Conservation (phyloP, 2,888 invertebrate species). For the Macaria notata region DNA sequence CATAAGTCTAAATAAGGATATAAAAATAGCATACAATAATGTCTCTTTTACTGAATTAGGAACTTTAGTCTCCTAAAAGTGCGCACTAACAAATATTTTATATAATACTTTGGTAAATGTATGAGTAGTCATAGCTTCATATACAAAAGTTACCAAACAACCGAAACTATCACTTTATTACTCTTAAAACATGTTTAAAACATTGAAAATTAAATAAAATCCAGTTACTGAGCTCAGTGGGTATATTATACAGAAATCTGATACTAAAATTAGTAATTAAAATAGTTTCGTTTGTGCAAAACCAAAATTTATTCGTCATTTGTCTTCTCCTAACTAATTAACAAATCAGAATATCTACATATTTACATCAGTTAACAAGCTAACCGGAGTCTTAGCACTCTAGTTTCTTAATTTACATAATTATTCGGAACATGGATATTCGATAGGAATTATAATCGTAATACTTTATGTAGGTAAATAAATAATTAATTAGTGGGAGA, state of each 20-base stretch:
- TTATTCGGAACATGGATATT: slow-evolving; percentile 64
- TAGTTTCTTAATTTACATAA: slow-evolving; percentile 64
- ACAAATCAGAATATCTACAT: slow-evolving; percentile 63
- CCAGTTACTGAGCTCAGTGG: no score
- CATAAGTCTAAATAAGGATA: neutral
- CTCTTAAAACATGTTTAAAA: no score
- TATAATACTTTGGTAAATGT: slow-evolving; percentile 61
- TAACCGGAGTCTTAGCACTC: slow-evolving; percentile 64
- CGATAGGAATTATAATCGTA: slow-evolving; percentile 60
- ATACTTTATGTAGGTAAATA: slow-evolving; percentile 59
- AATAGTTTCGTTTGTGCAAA: slow-evolving; percentile 57
- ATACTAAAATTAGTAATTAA: slow-evolving; percentile 8
- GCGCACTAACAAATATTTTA: slow-evolving; percentile 40
- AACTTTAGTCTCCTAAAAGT: slow-evolving; percentile 59
- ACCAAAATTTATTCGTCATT: slow-evolving; percentile 52
- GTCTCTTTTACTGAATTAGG: slow-evolving; percentile 45
- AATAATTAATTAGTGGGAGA: slow-evolving; percentile 49
- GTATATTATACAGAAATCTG: no score
- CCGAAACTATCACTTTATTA: slow-evolving; percentile 32
- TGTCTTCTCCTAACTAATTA: slow-evolving; percentile 59
- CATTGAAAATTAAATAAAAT: no score
- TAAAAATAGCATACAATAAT: no score
- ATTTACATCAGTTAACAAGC: slow-evolving; percentile 73
- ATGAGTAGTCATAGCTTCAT: slow-evolving; percentile 23
- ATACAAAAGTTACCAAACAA: slow-evolving; percentile 20